Evolutionary conservation across 2,888 invertebrate species (phyloP).

Genomic region (Rhogogaster chlorosoma): DNA sequence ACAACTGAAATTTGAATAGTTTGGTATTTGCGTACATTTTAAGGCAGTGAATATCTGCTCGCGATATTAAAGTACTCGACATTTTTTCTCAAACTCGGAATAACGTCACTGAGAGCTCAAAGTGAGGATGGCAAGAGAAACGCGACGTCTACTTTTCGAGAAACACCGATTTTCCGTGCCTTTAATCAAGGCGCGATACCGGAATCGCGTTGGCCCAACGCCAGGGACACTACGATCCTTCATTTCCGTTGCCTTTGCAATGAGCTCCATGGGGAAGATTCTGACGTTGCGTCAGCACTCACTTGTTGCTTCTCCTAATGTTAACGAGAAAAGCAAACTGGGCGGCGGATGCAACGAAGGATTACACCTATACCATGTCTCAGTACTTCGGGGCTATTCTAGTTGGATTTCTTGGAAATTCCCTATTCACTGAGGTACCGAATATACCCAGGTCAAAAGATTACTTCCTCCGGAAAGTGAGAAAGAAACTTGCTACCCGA

Average conservation of each 20-base stretch:
- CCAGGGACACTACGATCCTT: conserved; percentile 43
- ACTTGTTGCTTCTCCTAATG: conserved; percentile 59
- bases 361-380: conserved; percentile 20
- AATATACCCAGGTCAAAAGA: conserved; percentile 14
- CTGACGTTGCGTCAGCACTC: conserved; percentile 46
- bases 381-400: conserved; percentile 28
- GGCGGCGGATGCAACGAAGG: conserved; percentile 30
- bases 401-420: conserved; percentile 30
- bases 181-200: conserved; percentile 24
- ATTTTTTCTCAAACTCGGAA: neutral
- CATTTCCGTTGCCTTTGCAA: conserved; percentile 26
- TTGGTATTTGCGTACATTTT: neutral
- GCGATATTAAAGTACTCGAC: neutral
- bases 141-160: neutral
- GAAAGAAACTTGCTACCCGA: neutral
- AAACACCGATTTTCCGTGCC: conserved; percentile 8
- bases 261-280: conserved; percentile 15
- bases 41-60: neutral
- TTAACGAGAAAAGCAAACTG: conserved; percentile 54
- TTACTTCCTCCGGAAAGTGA: conserved; percentile 28
- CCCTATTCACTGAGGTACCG: neutral
- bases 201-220: conserved; percentile 41
- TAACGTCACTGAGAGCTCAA: neutral
- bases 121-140: neutral
- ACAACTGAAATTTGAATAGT: conserved; percentile 78